Evolutionary conservation across 2,797 vertebrate species (phyloP), one percentile per base, ranked within the genome.

Genomic region (Thalassophryne amazonica): DNA sequence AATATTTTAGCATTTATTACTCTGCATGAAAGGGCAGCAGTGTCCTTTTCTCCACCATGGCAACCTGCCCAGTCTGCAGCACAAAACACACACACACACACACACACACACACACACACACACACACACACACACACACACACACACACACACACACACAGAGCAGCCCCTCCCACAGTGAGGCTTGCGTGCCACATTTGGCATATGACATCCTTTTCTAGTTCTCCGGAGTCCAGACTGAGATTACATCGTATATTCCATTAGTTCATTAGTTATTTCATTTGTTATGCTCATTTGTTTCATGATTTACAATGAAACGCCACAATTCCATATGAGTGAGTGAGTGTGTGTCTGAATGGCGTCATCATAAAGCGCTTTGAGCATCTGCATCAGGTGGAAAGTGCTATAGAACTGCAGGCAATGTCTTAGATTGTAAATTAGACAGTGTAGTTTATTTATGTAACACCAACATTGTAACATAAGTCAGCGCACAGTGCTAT

Each of bases 191-290:
- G 53, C 43, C 39, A 47, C 55, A 45, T 68, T 75, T 66, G 25
- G 57, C 38, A 46, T 31, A 46, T 21, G 4, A 45, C 49, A 39
- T 18, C 40, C 29, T 41, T 22, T 42, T 32, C 45, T 43, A 49
- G 24, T 61, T 70, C 51, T 42, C 12, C 15, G 36, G 12, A 25
- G n/a, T 58, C 39, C 38, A 46, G 15, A 46, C 12, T 55, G 31
- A 34, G 30, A 60, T 71, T n/a, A n/a, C n/a, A n/a, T n/a, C n/a
- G n/a, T n/a, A n/a, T n/a, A n/a, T n/a, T 71, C 37, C 60, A 30
- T 73, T 69, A 50, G 40, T 68, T 77, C 59, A 46, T 17, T 12
- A 41, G 16, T 76, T 60, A 50, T 60, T 52, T 32, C 23, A 25
- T 47, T 42, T 24, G 21, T 40, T 50, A 52, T 39, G 11, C 17